Evolutionary conservation across 2,113 vertebrate species (phyloP).

Genomic region (Carollia perspicillata): DNA sequence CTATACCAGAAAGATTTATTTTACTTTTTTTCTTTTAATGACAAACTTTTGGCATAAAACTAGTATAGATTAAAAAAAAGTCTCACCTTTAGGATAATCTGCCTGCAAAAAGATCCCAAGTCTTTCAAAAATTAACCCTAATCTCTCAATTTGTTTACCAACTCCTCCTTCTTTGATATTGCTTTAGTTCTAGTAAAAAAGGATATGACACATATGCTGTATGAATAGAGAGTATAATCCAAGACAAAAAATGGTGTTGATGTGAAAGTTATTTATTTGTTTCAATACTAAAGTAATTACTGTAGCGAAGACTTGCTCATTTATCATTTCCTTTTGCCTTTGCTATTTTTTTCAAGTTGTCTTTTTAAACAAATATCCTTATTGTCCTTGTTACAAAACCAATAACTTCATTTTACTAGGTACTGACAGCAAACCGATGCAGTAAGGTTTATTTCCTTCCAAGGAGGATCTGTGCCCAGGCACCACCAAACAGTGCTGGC

Average conservation of each 20-base stretch:
- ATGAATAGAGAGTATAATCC: constrained; percentile 11
- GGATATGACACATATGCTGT: not conserved
- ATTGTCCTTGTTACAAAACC: constrained; percentile 65
- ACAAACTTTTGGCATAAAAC: not conserved
- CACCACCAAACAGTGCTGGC: not conserved
- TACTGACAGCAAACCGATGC: not conserved
- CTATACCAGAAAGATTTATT: not conserved
- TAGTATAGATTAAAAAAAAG: not conserved
- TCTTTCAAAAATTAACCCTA: constrained; percentile 13
- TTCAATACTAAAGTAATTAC: constrained; percentile 74
- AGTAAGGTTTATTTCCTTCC: not conserved
- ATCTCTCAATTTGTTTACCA: constrained; percentile 29
- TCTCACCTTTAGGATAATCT: not conserved
- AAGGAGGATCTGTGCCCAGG: not conserved
- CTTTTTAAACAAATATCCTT: constrained; percentile 72
- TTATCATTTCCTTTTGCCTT: constrained; percentile 73
- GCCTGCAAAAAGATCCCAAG: not conserved
- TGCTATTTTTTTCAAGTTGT: constrained; percentile 60
- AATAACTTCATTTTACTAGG: constrained; percentile 66
- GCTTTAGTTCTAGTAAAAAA: not conserved
- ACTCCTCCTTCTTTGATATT: not conserved
- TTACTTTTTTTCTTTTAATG: not conserved
- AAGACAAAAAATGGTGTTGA: constrained; percentile 52
- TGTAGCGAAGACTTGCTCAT: constrained; percentile 57
- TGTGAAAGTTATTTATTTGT: constrained; percentile 67